These are phyloP conservation scores for Lepidochrysops patricia DNA, from an alignment of 2,888 invertebrate species.

Conservation along the genomic window DNA sequence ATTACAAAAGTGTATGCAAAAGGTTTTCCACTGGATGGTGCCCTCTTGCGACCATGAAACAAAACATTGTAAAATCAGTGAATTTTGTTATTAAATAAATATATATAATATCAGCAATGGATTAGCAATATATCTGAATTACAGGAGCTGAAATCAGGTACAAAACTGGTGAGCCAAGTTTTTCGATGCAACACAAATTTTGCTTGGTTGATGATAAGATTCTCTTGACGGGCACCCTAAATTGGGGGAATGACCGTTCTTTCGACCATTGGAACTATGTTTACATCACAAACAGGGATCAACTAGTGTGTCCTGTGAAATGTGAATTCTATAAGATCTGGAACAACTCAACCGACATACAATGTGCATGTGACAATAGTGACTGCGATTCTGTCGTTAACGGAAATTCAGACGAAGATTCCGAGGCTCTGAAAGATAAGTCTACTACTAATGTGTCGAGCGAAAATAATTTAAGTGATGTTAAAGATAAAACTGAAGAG, in stretches of 20 bases:
- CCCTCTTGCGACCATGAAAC: no score
- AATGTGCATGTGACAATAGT: conserved; percentile 24
- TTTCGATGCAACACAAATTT: conserved; percentile 86
- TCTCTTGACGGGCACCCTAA: conserved; percentile 81
- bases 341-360: conserved; percentile 37
- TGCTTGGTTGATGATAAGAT: conserved; percentile 77
- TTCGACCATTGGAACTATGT: conserved; percentile 82
- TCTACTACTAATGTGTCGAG: not conserved
- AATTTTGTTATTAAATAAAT: no score
- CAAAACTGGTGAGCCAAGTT: conserved; percentile 50
- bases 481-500: not conserved
- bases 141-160: conserved; percentile 75
- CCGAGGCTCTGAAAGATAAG: conserved; percentile 14
- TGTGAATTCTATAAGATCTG: conserved; percentile 78
- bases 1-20: no score
- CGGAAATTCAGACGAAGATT: conserved; percentile 24
- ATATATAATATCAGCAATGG: no score
- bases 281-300: conserved; percentile 73
- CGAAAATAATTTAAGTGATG: not conserved
- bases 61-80: no score
- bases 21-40: no score
- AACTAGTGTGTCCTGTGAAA: conserved; percentile 71
- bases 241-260: conserved; percentile 83
- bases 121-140: conserved; percentile 27
- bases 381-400: conserved; percentile 30